phyloP scores from a whole-genome alignment of 2,888 invertebrate species.

The Calliphora vomitoria region DNA sequence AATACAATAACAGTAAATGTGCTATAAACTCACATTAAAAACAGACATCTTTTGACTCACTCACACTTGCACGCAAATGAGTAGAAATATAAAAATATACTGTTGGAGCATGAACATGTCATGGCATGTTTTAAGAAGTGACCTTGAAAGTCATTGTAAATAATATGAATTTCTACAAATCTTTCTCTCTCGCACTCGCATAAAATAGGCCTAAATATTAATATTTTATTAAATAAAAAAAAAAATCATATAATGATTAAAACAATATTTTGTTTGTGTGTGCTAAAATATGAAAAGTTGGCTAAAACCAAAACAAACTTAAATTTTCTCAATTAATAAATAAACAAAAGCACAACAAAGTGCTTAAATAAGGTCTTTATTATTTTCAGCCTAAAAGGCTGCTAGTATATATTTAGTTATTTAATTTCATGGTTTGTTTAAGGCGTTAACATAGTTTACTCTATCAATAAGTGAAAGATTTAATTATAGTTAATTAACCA shows the following conservation, averaged over 20 bases:
- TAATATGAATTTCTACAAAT: constrained; percentile 49
- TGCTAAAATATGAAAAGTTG: too few species aligned
- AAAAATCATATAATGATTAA: neutral
- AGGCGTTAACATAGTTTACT: constrained; percentile 20
- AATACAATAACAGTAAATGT: constrained; percentile 30
- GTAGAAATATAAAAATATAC: constrained; percentile 1
- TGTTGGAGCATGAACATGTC: constrained; percentile 17
- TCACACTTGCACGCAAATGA: constrained; percentile 31
- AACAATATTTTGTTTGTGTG: neutral
- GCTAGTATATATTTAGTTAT: neutral
- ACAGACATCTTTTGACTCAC: constrained; percentile 35
- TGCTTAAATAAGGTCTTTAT: neutral
- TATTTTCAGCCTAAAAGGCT: constrained; percentile 33
- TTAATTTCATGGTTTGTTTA: constrained; percentile 49
- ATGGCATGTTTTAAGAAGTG: constrained; percentile 39
- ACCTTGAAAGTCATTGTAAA: constrained; percentile 69
- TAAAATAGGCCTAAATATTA: constrained; percentile 11
- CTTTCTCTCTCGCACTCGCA: neutral
- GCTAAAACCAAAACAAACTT: neutral
- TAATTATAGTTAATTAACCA: constrained; percentile 43
- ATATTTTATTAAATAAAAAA: constrained; percentile 25
- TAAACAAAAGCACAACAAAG: neutral
- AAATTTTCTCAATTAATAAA: neutral
- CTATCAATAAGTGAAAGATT: constrained; percentile 11
- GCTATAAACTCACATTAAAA: constrained; percentile 21